A percentile compares a stretch with the other conserved stretches of the same genome.
Evolutionary conservation across 2,113 vertebrate species (phyloP).

Genomic region (Rhinichthys klamathensis): DNA sequence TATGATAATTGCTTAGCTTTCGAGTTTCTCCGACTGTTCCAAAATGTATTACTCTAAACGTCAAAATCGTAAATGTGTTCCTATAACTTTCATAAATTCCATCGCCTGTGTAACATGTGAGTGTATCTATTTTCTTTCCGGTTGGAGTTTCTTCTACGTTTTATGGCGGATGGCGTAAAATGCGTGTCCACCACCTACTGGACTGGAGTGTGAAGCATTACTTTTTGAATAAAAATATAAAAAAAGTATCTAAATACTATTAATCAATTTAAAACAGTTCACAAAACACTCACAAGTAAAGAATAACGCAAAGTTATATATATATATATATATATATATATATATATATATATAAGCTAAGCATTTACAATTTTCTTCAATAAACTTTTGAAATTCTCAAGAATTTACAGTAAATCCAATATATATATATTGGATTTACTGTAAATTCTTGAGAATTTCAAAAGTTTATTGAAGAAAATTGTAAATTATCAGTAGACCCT

Average conservation of each 20-base stretch:
- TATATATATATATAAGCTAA: too few relatives aligned
- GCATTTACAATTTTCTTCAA: too few relatives aligned
- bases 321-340: too few relatives aligned
- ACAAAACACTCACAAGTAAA: too few relatives aligned
- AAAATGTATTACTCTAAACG: background rate
- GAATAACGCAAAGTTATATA: too few relatives aligned
- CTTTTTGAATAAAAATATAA: background rate
- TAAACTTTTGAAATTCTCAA: too few relatives aligned
- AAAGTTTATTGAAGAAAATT: too few relatives aligned
- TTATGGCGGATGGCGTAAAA: background rate
- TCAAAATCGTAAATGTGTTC: background rate
- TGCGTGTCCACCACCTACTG: background rate
- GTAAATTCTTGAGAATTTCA: too few relatives aligned
- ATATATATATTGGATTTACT: too few relatives aligned
- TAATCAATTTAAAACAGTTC: background rate
- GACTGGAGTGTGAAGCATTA: background rate
- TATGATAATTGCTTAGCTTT: background rate
- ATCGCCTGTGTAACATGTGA: background rate
- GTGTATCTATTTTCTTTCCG: constrained; percentile 8
- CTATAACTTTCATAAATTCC: background rate
- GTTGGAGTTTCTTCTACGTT: background rate
- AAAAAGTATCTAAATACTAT: background rate
- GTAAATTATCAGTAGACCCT: too few relatives aligned
- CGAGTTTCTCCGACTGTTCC: background rate
- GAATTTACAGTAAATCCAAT: too few relatives aligned